These are phyloP conservation scores for Elmis aenea DNA, from an alignment of 2,888 invertebrate genomes.

Conservation along the genomic window DNA sequence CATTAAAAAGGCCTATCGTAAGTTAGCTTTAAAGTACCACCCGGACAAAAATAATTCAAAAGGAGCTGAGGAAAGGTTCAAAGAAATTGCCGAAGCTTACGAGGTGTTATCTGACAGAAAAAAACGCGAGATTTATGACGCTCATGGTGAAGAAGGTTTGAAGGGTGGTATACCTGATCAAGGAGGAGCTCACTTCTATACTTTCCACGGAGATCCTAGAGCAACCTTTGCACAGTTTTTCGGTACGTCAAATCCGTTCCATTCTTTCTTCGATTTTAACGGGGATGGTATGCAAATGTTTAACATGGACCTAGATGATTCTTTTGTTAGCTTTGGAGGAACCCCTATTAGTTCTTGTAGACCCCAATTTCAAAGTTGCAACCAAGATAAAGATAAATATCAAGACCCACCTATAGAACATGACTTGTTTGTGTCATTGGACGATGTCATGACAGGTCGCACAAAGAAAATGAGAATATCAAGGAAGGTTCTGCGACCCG, in stretches of 20 bases:
- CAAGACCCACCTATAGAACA: conserved; percentile 87
- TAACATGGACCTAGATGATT: conserved; percentile 54
- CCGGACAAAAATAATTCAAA: conserved; percentile 95
- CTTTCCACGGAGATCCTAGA: conserved; percentile 89
- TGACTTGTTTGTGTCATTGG: conserved; percentile 82
- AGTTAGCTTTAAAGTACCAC: conserved; percentile 92
- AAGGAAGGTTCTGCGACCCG: conserved; percentile 71
- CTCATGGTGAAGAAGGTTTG: conserved; percentile 85
- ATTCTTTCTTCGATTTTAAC: conserved; percentile 72
- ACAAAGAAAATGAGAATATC: conserved; percentile 98
- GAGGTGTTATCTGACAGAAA: conserved; percentile 93
- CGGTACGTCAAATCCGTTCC: conserved; percentile 87
- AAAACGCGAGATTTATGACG: conserved; percentile 89
- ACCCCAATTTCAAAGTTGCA: conserved; percentile 44
- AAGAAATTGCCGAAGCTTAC: conserved; percentile 95
- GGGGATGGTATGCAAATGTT: conserved; percentile 63
- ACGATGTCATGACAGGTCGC: conserved; percentile 83
- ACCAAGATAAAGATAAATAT: too few species aligned
- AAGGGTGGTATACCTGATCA: conserved; percentile 58
- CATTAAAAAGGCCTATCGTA: conserved; percentile 92
- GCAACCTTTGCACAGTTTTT: conserved; percentile 97
- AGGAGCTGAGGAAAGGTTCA: conserved; percentile 91
- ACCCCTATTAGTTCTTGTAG: conserved; percentile 16
- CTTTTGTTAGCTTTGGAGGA: too few species aligned
- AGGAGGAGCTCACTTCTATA: conserved; percentile 64